Evolutionary conservation across 2,113 vertebrate species (phyloP), one percentile per base, ranked within the genome.

Genomic region (Malaclemys terrapin): DNA sequence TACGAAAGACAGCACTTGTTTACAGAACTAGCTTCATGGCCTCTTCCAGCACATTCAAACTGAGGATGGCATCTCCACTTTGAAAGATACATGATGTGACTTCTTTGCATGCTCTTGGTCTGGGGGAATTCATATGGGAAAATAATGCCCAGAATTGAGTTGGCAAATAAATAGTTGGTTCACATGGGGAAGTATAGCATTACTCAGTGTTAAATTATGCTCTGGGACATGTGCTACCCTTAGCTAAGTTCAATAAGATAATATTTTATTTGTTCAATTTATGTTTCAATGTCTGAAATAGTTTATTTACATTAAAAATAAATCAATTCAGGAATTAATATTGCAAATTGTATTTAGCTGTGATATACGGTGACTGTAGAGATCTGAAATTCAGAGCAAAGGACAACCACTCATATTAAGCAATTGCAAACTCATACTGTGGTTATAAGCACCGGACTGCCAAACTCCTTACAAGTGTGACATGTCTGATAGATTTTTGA

Each of bases 361-460:
- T 78, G 81, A 42, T 49, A 19, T 10, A 78, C 3, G 19, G 72
- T 93, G 87, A 89, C 91, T 96, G 14, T 89, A 96, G 92, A 56
- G 52, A 47, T 52, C 29, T n/a, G 79, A 94, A 91, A 88, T 91
- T 89, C 79, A 65, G 72, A 78, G 82, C 53, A 54, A 92, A 91
- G 93, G 85, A 94, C 79, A 88, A 27, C 13, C 38, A 57, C 10
- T 90, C 49, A 7, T 72, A 54, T 42, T 75, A 75, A 42, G 72
- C 20, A 72, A 72, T 91, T 95, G 80, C 49, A 57, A 57, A 87
- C 5, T 88, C 0, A 0, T 86, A 5, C 17, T 88, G 38, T 72
- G 50, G 65, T 76, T 89, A 9, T 25, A 69, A 75, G 38, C 2
- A 0, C 54, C 47, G 35, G 82, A 57, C 53, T 92, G 95, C 89